These are phyloP conservation scores for Aphis gossypii DNA, from an alignment of 1,140 invertebrate species.

Conservation along the genomic window DNA sequence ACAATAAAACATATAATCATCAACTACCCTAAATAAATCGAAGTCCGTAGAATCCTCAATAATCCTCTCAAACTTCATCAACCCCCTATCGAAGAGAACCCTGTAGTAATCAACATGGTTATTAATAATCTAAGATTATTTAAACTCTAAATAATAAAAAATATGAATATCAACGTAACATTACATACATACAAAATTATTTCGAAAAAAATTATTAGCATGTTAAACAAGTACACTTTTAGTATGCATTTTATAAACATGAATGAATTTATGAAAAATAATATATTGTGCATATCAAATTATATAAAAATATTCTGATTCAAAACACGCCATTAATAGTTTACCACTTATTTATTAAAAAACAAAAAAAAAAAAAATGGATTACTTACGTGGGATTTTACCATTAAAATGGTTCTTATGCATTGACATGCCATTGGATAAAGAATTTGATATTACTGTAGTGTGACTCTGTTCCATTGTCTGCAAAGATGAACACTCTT, in stretches of 20 bases:
- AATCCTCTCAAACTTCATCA: too few relatives aligned
- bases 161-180: background rate
- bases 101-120: too few relatives aligned
- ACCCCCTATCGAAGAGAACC: too few relatives aligned
- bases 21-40: too few relatives aligned
- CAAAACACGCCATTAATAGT: background rate
- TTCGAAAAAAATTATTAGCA: background rate
- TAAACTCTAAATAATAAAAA: background rate
- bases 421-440: slow-evolving; percentile 24
- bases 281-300: background rate
- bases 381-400: slow-evolving; percentile 50
- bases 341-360: too few relatives aligned
- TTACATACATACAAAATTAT: too few relatives aligned
- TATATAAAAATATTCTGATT: background rate
- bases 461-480: slow-evolving; percentile 51
- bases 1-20: too few relatives aligned
- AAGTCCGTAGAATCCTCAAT: too few relatives aligned
- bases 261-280: background rate
- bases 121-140: background rate
- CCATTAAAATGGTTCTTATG: slow-evolving; percentile 50
- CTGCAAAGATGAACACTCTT: slow-evolving; percentile 50
- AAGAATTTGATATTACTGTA: slow-evolving; percentile 26
- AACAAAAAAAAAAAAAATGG: too few relatives aligned
- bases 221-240: background rate
- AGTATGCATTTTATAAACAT: background rate